These are phyloP conservation scores for Buceros bicornis DNA, from an alignment of 2,797 vertebrate genomes.

Conservation along the genomic window DNA sequence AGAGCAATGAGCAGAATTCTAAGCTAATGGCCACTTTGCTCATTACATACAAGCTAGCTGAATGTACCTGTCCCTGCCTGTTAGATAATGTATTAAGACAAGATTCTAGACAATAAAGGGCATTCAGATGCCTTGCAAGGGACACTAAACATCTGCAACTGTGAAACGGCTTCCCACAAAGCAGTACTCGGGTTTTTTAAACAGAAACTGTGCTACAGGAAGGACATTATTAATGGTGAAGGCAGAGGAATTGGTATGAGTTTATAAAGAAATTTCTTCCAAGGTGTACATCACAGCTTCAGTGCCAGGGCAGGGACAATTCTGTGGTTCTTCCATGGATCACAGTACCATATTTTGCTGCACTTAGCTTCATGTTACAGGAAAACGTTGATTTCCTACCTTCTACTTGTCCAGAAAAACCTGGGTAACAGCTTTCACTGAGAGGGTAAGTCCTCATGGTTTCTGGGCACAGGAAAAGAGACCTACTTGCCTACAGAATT, in stretches of 20 bases:
- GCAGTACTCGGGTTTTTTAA: neutral
- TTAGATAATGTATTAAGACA: neutral
- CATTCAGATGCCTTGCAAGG: neutral
- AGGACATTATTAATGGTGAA: neutral
- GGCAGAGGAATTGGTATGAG: neutral
- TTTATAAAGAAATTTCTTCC: neutral
- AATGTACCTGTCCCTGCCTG: neutral
- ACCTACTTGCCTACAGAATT: slow-evolving; percentile 44
- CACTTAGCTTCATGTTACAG: neutral
- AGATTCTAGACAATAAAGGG: slow-evolving; percentile 12
- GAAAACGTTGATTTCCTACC: neutral
- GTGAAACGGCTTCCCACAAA: neutral
- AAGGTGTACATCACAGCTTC: neutral
- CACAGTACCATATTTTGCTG: neutral
- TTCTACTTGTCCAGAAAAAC: neutral
- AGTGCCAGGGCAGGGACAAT: neutral
- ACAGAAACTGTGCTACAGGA: neutral
- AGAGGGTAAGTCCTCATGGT: neutral
- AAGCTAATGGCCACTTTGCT: neutral
- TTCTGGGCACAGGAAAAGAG: neutral
- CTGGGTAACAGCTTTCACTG: neutral
- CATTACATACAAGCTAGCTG: neutral
- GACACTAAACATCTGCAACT: neutral
- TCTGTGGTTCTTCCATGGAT: neutral
- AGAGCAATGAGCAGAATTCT: slow-evolving; percentile 8